phyloP scores from a whole-genome alignment of 2,797 vertebrate genomes.

The Oreochromis mossambicus region DNA sequence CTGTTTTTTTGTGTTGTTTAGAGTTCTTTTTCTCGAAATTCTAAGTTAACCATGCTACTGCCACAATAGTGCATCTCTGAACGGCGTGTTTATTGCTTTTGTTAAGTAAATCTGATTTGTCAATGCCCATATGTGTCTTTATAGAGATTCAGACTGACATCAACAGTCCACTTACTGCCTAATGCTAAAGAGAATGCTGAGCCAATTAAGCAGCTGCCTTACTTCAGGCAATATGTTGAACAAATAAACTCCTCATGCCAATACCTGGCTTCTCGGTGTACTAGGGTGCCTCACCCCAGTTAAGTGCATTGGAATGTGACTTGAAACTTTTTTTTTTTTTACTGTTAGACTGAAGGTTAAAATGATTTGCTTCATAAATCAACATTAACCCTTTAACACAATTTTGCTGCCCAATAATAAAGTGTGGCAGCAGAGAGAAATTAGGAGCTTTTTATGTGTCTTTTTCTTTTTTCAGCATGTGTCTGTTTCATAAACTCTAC shows the following conservation, averaged over 20 bases:
- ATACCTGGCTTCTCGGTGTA: slow-evolving; percentile 19
- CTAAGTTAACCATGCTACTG: not conserved
- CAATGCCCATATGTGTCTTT: slow-evolving; percentile 26
- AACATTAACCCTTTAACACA: slow-evolving; percentile 70
- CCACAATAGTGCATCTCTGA: not conserved
- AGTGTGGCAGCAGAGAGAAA: slow-evolving; percentile 1
- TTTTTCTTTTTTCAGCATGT: not conserved
- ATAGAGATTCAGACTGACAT: slow-evolving; percentile 48
- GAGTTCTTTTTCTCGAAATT: not conserved
- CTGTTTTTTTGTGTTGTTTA: not conserved
- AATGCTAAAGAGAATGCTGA: slow-evolving; percentile 51
- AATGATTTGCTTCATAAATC: slow-evolving; percentile 76
- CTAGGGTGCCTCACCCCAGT: slow-evolving; percentile 13
- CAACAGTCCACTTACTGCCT: slow-evolving; percentile 42
- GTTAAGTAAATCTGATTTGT: slow-evolving; percentile 32
- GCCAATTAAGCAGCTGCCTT: slow-evolving; percentile 66
- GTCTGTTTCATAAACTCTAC: not conserved
- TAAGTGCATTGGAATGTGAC: slow-evolving; percentile 52
- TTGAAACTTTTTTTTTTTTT: not conserved
- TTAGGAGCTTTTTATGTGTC: not conserved
- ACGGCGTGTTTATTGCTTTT: not conserved
- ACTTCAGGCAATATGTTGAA: slow-evolving; percentile 53
- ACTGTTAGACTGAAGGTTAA: slow-evolving; percentile 46
- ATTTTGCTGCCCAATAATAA: slow-evolving; percentile 49
- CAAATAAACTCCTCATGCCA: slow-evolving; percentile 59